These are phyloP conservation scores for Dysdera silvatica DNA, from an alignment of 1,140 invertebrate genomes.

Conservation along the genomic window DNA sequence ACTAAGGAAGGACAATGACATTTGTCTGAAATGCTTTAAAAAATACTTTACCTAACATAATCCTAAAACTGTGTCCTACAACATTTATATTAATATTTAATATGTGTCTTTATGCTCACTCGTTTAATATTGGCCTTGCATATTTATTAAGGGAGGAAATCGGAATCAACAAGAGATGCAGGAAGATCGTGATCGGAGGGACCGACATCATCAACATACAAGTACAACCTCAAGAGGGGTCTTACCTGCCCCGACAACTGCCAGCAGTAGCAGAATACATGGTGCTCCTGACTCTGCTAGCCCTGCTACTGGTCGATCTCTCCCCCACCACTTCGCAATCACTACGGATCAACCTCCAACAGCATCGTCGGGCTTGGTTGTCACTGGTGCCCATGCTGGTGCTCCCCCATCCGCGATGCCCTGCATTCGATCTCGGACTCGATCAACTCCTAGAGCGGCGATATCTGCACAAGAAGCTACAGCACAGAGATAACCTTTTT, in stretches of 20 bases:
- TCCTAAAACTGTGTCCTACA: too few relatives aligned
- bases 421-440: constrained; percentile 27
- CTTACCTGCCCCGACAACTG: constrained; percentile 27
- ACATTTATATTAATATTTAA: too few relatives aligned
- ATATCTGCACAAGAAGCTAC: constrained; percentile 14
- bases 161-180: constrained; percentile 27
- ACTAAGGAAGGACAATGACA: too few relatives aligned
- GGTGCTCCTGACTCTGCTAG: constrained; percentile 28
- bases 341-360: constrained; percentile 8
- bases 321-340: constrained; percentile 19
- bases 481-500: constrained; percentile 27
- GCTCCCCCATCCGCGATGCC: constrained; percentile 17
- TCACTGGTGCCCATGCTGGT: background rate
- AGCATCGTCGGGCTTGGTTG: constrained; percentile 1
- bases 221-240: constrained; percentile 24
- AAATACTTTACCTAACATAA: too few relatives aligned
- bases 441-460: constrained; percentile 22
- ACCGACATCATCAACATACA: constrained; percentile 21
- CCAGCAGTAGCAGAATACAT: constrained; percentile 24
- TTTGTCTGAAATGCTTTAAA: too few relatives aligned
- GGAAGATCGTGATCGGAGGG: constrained; percentile 19
- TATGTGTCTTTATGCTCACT: too few relatives aligned
- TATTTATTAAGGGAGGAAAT: constrained; percentile 26
- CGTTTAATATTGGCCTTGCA: too few relatives aligned
- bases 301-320: constrained; percentile 26